phyloP scores from a whole-genome alignment of 2,797 vertebrate genomes.

The Aldrovandia affinis region DNA sequence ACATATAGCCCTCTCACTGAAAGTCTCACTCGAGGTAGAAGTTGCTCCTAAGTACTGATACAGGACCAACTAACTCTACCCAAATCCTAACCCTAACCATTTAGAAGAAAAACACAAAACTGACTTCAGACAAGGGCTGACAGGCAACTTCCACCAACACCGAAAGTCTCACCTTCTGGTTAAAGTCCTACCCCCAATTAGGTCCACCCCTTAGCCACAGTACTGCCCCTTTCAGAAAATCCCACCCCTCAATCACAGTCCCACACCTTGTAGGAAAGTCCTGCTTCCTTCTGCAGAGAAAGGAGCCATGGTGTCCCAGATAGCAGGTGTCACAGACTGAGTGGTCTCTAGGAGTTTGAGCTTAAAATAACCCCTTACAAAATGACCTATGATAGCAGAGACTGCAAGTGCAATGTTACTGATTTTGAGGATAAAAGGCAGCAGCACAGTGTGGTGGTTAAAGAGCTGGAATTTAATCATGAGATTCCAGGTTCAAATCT shows the following conservation, averaged over 20 bases:
- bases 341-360: not conserved
- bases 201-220: not conserved
- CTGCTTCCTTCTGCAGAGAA: constrained; percentile 1
- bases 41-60: too few species aligned
- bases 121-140: too few species aligned
- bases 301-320: not conserved
- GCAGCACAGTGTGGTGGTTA: not conserved
- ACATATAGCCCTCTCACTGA: not conserved
- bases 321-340: not conserved
- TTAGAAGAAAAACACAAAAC: too few species aligned
- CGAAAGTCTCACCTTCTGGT: too few species aligned
- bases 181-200: not conserved
- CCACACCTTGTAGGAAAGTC: not conserved
- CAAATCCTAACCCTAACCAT: too few species aligned
- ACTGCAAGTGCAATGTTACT: not conserved
- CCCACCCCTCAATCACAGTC: not conserved
- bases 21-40: too few species aligned
- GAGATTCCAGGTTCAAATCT: not conserved
- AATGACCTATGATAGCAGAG: not conserved
- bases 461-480: not conserved
- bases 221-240: not conserved
- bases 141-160: too few species aligned
- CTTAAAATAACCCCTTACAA: not conserved
- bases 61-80: too few species aligned
- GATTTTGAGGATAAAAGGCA: not conserved